These are phyloP conservation scores for Anguilla anguilla DNA, from an alignment of 2,797 vertebrate genomes.

Conservation along the genomic window DNA sequence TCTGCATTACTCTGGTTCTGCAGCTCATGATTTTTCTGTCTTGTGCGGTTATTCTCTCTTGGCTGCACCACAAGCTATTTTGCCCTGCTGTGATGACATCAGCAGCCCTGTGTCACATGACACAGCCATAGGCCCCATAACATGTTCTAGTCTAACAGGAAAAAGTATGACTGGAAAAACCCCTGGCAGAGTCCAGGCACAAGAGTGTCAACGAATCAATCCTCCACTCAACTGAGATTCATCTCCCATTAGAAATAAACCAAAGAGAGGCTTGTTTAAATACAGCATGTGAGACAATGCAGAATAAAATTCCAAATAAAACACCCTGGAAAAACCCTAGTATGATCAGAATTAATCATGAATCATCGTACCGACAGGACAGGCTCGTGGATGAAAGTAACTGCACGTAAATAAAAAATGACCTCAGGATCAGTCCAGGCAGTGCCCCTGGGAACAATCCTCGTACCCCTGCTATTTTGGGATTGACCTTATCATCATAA, in stretches of 20 bases:
- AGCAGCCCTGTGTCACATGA: slow-evolving; percentile 5
- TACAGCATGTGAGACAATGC: neutral
- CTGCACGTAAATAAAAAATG: neutral
- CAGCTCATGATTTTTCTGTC: too few species aligned
- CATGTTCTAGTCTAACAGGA: neutral
- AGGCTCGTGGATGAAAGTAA: neutral
- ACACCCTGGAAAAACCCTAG: neutral
- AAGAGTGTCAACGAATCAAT: neutral
- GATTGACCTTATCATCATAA: neutral
- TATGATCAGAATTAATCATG: neutral
- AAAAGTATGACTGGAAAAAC: neutral
- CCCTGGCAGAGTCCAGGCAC: neutral
- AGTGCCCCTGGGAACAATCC: slow-evolving; percentile 23
- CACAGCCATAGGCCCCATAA: neutral
- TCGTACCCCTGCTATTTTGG: neutral
- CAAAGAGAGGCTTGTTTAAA: neutral
- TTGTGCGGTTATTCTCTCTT: too few species aligned
- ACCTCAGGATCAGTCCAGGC: neutral
- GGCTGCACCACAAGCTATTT: neutral
- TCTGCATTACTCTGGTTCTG: neutral
- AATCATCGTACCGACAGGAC: neutral
- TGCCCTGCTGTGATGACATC: neutral
- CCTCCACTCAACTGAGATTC: neutral
- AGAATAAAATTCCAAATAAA: neutral
- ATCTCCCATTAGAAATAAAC: neutral